Evolutionary conservation across 2,113 vertebrate genomes (phyloP), one percentile per base, ranked within the genome.

Genomic region (Vicugna pacos): DNA sequence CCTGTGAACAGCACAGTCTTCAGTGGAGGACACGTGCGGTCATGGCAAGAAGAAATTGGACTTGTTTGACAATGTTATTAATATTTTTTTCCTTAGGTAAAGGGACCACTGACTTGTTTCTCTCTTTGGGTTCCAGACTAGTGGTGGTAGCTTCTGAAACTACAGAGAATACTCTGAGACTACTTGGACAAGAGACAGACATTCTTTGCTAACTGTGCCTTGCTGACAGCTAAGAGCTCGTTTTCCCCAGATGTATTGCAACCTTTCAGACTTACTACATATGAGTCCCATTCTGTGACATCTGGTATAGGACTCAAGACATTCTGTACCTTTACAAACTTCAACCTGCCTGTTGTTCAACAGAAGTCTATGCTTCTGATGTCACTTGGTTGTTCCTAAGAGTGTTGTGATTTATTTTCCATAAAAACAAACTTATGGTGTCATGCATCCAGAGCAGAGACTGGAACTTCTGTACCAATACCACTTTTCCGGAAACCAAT

Each of bases 1-100:
- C 69, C 17, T 75, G 46, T 38, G 35, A 30, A 13, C 30, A 9
- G 15, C 60, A 84, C 3, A 2, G 54, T 54, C 54, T 46, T 65
- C 17, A 22, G 15, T 65, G 24, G 2, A 12, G 5, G n/a, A 28
- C 8, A 10, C 0, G 0, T 20, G 16, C 28, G 56, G 32, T 13
- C 35, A 15, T n/a, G 8, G 16, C 56, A 14, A 88, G n/a, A 42
- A 88, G 30, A 95, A 50, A 87, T 28, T 0, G 32, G 54, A 8
- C 35, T 0, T 20, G 38, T 67, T 54, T 67, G 38, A 38, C 38
- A 38, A 38, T 73, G 20, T 58, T 60, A 60, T 58, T 67, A n/a
- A 15, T 60, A 48, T 38, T 69, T 4, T 69, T 79, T 62, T 70
- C 69, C 28, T 35, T 65, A 56, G 22, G 42, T 65, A 28, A 14